These are phyloP conservation scores for Drosophila infuscata DNA, from an alignment of 2,888 invertebrate genomes.

Conservation along the genomic window DNA sequence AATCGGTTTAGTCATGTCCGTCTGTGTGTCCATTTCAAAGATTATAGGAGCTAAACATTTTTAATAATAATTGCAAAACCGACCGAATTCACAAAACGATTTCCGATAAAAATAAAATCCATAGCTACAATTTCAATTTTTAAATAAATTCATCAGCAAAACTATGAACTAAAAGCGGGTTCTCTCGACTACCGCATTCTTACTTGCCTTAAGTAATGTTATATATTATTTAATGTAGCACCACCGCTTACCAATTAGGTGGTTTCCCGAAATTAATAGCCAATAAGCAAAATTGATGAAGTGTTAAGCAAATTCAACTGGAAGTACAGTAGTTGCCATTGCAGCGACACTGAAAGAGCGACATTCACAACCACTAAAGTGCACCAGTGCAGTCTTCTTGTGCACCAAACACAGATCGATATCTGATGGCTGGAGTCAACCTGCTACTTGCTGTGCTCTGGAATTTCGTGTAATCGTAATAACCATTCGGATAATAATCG, in stretches of 20 bases:
- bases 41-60: neutral
- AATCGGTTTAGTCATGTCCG: neutral
- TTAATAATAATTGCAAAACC: neutral
- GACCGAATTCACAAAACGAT: neutral
- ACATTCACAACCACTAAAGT: neutral
- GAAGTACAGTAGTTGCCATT: neutral
- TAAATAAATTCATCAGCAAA: neutral
- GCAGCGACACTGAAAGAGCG: neutral
- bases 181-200: neutral
- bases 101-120: neutral
- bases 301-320: neutral
- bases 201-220: neutral
- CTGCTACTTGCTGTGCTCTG: neutral
- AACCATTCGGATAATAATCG: constrained; percentile 44
- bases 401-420: constrained; percentile 7
- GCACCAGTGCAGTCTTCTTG: neutral
- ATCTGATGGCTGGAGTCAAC: constrained; percentile 1
- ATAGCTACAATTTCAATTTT: no score
- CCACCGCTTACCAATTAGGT: no score
- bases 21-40: neutral
- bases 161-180: neutral
- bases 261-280: neutral
- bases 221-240: neutral
- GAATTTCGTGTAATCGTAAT: constrained; percentile 13
- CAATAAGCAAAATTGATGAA: neutral